phyloP scores from a whole-genome alignment of 2,888 invertebrate genomes.

The Ormia ochracea region DNA sequence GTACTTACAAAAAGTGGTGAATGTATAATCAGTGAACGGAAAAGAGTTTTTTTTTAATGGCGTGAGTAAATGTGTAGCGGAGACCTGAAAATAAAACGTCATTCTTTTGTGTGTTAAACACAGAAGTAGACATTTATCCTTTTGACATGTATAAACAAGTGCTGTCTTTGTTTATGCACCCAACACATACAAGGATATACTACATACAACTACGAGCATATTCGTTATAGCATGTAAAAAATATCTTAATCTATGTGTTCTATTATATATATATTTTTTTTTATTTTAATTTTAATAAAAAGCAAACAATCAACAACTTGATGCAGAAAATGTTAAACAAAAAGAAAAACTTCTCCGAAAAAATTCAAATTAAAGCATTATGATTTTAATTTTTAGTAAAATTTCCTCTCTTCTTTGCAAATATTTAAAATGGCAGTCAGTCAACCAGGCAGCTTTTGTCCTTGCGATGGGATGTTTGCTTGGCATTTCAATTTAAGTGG shows the following conservation, averaged over 20 bases:
- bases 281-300: slow-evolving; percentile 53
- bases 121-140: slow-evolving; percentile 55
- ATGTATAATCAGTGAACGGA: slow-evolving; percentile 54
- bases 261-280: background rate
- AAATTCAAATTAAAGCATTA: slow-evolving; percentile 41
- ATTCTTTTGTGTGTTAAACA: slow-evolving; percentile 40
- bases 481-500: slow-evolving; percentile 46
- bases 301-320: slow-evolving; percentile 62
- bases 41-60: slow-evolving; percentile 45
- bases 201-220: background rate
- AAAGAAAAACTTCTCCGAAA: background rate
- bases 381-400: slow-evolving; percentile 55
- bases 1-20: slow-evolving; percentile 31
- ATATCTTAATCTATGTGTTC: slow-evolving; percentile 25
- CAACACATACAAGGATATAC: background rate
- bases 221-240: background rate
- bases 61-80: slow-evolving; percentile 7
- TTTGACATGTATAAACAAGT: slow-evolving; percentile 60
- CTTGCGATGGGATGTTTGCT: slow-evolving; percentile 16
- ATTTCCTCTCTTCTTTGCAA: slow-evolving; percentile 29
- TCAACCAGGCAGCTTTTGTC: slow-evolving; percentile 18
- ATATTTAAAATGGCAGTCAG: slow-evolving; percentile 48
- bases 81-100: slow-evolving; percentile 45
- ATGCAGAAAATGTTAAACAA: slow-evolving; percentile 37
- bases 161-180: slow-evolving; percentile 57